These are phyloP conservation scores for Aethes cnicana DNA, from an alignment of 2,888 invertebrate genomes.

Conservation along the genomic window DNA sequence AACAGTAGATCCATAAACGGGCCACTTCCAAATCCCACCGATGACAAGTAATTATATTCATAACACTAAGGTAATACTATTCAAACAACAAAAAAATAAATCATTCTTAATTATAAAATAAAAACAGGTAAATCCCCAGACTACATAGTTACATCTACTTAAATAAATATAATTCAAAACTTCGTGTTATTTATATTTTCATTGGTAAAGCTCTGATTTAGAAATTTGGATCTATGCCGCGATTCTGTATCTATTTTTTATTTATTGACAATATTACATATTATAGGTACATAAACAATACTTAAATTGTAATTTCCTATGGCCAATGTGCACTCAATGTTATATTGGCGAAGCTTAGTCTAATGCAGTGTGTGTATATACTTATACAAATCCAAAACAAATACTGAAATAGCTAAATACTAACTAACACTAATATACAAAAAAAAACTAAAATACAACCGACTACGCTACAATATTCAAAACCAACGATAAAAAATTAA, in stretches of 20 bases:
- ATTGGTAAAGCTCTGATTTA: constrained; percentile 62
- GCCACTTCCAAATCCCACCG: constrained; percentile 38
- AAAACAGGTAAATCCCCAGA: constrained; percentile 54
- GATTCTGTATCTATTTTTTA: constrained; percentile 32
- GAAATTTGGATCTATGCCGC: constrained; percentile 46
- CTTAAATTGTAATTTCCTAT: constrained; percentile 49
- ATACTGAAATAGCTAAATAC: constrained; percentile 63
- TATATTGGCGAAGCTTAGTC: constrained; percentile 58
- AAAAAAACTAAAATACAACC: constrained; percentile 39
- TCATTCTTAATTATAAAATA: constrained; percentile 59
- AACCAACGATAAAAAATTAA: constrained; percentile 45
- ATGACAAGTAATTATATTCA: constrained; percentile 46
- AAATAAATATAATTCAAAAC: constrained; percentile 36
- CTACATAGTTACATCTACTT: constrained; percentile 45
- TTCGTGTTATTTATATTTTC: constrained; percentile 39
- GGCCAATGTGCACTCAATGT: constrained; percentile 62
- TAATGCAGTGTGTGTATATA: constrained; percentile 56
- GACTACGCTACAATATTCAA: constrained; percentile 31
- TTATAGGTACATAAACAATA: constrained; percentile 58
- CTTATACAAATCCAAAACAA: constrained; percentile 48
- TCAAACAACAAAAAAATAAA: constrained; percentile 62
- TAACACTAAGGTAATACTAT: constrained; percentile 57
- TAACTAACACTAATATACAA: constrained; percentile 54
- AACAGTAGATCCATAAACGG: constrained; percentile 13
- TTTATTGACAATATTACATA: constrained; percentile 41